Conservation (phyloP, 1,140 invertebrate genomes). For the Phocides pigmalion region DNA sequence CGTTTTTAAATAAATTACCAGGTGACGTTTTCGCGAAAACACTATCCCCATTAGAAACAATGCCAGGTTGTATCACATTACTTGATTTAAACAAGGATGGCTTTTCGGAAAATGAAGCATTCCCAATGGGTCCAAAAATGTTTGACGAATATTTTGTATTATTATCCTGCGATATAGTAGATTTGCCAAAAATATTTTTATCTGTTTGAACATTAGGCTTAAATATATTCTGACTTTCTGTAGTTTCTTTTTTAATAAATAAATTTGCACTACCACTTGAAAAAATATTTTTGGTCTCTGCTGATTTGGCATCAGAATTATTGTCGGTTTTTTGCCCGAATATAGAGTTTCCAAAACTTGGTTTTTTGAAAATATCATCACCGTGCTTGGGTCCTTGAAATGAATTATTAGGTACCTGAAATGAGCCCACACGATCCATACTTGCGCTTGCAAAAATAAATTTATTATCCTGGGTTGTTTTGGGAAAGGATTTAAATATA, state of each 20-base stretch:
- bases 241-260: conserved; percentile 35
- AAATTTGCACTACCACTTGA: conserved; percentile 37
- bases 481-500: conserved; percentile 32
- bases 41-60: conserved; percentile 44
- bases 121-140: conserved; percentile 56
- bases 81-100: conserved; percentile 28
- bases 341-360: conserved; percentile 42
- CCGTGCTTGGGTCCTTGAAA: background rate
- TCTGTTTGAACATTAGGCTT: conserved; percentile 9
- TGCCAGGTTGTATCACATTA: background rate
- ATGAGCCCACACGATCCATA: conserved; percentile 22
- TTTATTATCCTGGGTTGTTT: conserved; percentile 11
- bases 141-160: conserved; percentile 38
- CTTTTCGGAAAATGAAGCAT: conserved; percentile 31
- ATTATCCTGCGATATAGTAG: conserved; percentile 26
- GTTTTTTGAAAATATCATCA: conserved; percentile 43
- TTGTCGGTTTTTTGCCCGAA: conserved; percentile 44
- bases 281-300: conserved; percentile 38
- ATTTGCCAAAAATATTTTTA: conserved; percentile 48
- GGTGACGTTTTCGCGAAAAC: conserved; percentile 51
- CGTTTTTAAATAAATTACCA: conserved; percentile 69
- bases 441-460: conserved; percentile 30
- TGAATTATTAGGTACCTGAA: conserved; percentile 28
- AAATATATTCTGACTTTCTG: conserved; percentile 13
- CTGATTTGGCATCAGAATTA: conserved; percentile 18